Evolutionary conservation across 2,797 vertebrate species (phyloP).

Genomic region (Austrolebias charrua): DNA sequence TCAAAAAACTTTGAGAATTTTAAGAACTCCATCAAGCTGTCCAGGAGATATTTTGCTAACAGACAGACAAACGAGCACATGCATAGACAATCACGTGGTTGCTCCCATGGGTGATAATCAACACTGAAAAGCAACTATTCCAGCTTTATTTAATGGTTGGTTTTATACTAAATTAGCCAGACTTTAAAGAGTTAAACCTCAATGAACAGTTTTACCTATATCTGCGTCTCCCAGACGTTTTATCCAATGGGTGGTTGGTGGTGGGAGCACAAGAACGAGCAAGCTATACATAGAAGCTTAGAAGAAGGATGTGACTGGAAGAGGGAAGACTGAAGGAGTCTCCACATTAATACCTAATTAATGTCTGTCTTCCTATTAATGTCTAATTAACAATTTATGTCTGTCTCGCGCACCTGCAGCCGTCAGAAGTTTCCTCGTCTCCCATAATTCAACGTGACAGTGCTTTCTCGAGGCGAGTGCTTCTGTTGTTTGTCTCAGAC

Average conservation of each 20-base stretch:
- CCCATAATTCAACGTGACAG: constrained; percentile 49
- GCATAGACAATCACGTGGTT: no score
- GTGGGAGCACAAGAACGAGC: constrained; percentile 5
- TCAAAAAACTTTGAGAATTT: no score
- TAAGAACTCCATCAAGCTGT: no score
- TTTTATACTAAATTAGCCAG: no score
- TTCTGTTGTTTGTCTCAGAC: constrained; percentile 26
- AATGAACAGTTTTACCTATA: background rate
- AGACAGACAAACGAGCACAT: no score
- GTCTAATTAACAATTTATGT: constrained; percentile 66
- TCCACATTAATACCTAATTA: constrained; percentile 72
- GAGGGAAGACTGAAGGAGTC: constrained; percentile 48
- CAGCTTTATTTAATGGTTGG: no score
- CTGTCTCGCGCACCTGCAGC: constrained; percentile 63
- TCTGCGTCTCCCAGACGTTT: constrained; percentile 15
- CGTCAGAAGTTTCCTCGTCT: constrained; percentile 55
- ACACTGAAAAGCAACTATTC: no score
- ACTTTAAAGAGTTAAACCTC: no score
- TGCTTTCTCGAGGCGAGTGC: constrained; percentile 20
- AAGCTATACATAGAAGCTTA: constrained; percentile 45
- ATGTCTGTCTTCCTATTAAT: constrained; percentile 66
- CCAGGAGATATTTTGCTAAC: no score
- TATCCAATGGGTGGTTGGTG: constrained; percentile 14
- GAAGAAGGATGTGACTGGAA: constrained; percentile 42
- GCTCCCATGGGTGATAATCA: no score